Base-by-base conservation (phyloP, 1,140 invertebrate species). In the Lepidurus couesii region DNA sequence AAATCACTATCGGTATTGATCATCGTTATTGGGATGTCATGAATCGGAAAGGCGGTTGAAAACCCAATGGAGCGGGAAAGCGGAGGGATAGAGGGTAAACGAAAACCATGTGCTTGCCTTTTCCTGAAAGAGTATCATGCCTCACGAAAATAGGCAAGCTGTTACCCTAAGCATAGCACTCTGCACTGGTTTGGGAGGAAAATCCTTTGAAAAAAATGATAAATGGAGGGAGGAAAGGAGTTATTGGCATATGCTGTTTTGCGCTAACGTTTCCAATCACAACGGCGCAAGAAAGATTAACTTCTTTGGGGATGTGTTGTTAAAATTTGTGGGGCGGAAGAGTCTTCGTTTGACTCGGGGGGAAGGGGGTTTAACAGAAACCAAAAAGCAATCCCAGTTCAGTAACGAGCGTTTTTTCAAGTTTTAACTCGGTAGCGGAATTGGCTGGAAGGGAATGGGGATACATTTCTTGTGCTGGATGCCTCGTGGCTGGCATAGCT, bases 1-100 rank as follows among this genome's bases (percentile, higher is more conserved):
- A 65, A 65, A 65, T 65, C 53, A 65, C 53, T 65, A 65, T 65
- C n/a, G 53, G 6, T 65, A 65, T 65, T 65, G 53, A 65, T 65
- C 53, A 65, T 65, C 53, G 21, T 65, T 65, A 65, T 65, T 65
- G 16, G 53, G 53, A 65, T n/a, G 53, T 21, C 16, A 65, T 21
- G 53, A 13, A 65, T 65, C 53, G 53, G 53, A 65, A 65, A 65
- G 21, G 8, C 53, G 13, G 53, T 21, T 65, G 21, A n/a, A 65
- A 65, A 65, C 8, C 53, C 53, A 65, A 65, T 65, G 53, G 53
- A 65, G 53, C 53, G 53, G 21, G 53, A 65, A 7, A 9, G 4
- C 13, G 9, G 9, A 9, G 53, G 13, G 53, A 47, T 47, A n/a
- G 53, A 16, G 53, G 16, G 45, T n/a, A 65, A 21, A 65, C 53